These are phyloP conservation scores for Eurytoma californica DNA, from an alignment of 2,888 invertebrate genomes.

Conservation along the genomic window DNA sequence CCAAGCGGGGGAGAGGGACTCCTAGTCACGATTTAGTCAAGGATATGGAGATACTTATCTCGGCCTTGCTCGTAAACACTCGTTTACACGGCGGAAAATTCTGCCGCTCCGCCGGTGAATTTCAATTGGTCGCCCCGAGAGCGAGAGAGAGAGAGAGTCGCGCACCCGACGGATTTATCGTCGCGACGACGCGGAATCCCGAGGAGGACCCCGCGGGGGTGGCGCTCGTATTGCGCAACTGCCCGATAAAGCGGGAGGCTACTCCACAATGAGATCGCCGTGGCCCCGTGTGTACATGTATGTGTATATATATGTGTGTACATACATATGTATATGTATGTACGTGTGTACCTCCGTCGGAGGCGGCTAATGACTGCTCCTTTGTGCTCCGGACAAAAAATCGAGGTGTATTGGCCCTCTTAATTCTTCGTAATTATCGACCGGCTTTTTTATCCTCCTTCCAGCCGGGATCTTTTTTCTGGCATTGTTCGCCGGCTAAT, in stretches of 20 bases:
- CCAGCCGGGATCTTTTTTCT: conserved; percentile 23
- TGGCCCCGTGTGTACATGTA: background rate
- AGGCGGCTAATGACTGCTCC: conserved; percentile 45
- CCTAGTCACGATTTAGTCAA: conserved; percentile 75
- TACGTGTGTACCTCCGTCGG: background rate
- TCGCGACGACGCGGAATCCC: conserved; percentile 21
- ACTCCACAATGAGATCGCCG: too few relatives aligned
- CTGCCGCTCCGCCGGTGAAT: conserved; percentile 39
- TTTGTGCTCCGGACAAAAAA: conserved; percentile 26
- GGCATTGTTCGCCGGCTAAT: conserved; percentile 11
- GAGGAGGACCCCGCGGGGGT: conserved; percentile 36
- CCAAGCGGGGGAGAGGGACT: conserved; percentile 60
- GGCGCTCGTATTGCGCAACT: conserved; percentile 18
- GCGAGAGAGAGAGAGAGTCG: background rate
- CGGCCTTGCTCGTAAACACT: conserved; percentile 71
- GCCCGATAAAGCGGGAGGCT: too few relatives aligned
- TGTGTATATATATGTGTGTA: background rate
- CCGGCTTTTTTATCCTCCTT: background rate
- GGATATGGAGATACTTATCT: conserved; percentile 73
- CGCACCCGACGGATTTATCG: conserved; percentile 1
- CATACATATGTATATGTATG: conserved; percentile 8
- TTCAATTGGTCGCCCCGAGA: conserved; percentile 34
- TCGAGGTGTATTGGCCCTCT: background rate
- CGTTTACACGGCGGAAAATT: conserved; percentile 66
- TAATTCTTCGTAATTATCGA: too few relatives aligned